These are phyloP conservation scores for Halichoeres trimaculatus DNA, from an alignment of 2,113 vertebrate species.

Conservation along the genomic window DNA sequence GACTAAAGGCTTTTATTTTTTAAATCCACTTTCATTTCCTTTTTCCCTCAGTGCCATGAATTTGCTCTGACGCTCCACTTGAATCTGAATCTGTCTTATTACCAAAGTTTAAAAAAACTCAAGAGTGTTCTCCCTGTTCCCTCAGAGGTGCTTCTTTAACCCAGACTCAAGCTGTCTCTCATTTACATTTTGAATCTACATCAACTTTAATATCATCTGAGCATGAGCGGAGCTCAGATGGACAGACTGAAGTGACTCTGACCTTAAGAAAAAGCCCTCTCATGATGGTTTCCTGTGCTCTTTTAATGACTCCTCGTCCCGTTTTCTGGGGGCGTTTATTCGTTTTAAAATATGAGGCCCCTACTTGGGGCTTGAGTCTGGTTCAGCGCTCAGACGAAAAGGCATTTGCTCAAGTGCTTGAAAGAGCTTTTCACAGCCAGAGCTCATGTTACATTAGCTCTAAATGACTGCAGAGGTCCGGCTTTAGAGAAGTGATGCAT, in stretches of 20 bases:
- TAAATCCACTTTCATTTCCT: not conserved
- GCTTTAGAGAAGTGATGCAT: constrained; percentile 21
- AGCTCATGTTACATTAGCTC: constrained; percentile 35
- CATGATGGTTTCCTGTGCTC: not conserved
- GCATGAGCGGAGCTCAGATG: constrained; percentile 37
- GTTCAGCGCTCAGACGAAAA: constrained; percentile 52
- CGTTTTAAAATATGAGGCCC: constrained; percentile 46
- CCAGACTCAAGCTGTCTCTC: constrained; percentile 18
- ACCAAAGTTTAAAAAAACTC: constrained; percentile 50
- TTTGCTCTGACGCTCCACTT: constrained; percentile 14
- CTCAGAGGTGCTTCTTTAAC: constrained; percentile 49
- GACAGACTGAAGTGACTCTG: constrained; percentile 48
- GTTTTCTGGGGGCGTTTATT: constrained; percentile 33
- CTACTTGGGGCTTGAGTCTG: constrained; percentile 51
- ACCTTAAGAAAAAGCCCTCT: constrained; percentile 44
- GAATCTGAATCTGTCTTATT: constrained; percentile 55
- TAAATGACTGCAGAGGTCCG: constrained; percentile 36
- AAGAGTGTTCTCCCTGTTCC: constrained; percentile 22
- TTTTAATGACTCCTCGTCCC: constrained; percentile 53
- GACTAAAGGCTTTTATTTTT: too few species aligned
- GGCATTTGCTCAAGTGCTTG: constrained; percentile 59
- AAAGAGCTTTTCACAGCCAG: constrained; percentile 34
- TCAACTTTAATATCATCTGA: constrained; percentile 25
- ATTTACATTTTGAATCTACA: constrained; percentile 74
- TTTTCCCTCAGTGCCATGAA: not conserved